Evolutionary conservation across 1,140 invertebrate genomes (phyloP), one percentile per base, ranked within the genome.

Genomic region (Brachionus angularis): DNA sequence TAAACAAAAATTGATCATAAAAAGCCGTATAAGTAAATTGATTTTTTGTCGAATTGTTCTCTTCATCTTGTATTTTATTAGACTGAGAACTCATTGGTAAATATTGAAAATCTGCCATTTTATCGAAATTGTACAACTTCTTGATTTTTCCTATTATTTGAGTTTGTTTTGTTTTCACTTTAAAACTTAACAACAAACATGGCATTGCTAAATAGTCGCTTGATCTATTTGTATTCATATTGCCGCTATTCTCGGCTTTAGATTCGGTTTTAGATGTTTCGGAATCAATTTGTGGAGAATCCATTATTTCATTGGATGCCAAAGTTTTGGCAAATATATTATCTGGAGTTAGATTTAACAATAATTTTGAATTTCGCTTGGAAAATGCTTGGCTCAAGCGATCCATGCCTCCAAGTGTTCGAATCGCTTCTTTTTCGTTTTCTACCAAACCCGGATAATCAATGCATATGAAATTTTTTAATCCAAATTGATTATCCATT

Each of bases 91-190:
- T 77, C 73, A 91, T 83, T 23, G 93, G 91, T 46, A 95, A 79
- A 80, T 88, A 95, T 82, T 95, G 92, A 80, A 91, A 95, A 81
- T 96, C 93, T 80, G 86, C 88, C 71, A 94, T 80, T 76, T 85
- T 90, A 91, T 76, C 16, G 58, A 72, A 64, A 71, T 44, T 50
- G 42, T 67, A 67, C 23, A 67, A 31, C 47, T 42, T 21, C 23
- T 47, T 67, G 18, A 67, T 27, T 16, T 50, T 67, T 7, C 62
- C 62, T 1, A 47, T 33, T 34, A 67, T 33, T 67, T 47, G 31
- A 1, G 47, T 34, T 31, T 67, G 62, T 27, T 29, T 67, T 23
- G 7, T 46, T 67, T 31, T 25, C 12, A 14, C 23, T 36, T 46
- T 27, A 29, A 14, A 44, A 5, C 14, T 25, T 50, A 67, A 18